Evolutionary conservation across 2,888 invertebrate species (phyloP), one percentile per base, ranked within the genome.

Genomic region (Copidosoma aretas): DNA sequence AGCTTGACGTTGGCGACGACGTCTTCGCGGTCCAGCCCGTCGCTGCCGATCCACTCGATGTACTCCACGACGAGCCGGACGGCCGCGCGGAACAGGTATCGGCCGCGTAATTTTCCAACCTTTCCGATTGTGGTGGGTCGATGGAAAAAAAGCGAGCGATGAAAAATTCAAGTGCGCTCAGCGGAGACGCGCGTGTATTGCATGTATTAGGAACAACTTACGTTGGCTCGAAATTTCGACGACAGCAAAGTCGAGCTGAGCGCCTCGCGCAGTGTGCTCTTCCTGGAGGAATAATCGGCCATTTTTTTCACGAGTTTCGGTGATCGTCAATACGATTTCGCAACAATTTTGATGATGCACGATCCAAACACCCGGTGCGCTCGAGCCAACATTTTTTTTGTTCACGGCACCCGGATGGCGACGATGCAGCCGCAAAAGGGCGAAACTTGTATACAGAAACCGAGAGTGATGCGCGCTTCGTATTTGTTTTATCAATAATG

Each of bases 31-130:
- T 58, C 57, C 21, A 51, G 10, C 0, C 71, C 21, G 19, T 76
- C 75, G 10, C 73, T 75, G 1, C 43, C 67, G 32, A 82, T 74
- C 82, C 82, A 82, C 41, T 77, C 75, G 25, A 74, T 75, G 58
- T 79, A 81, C 67, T 79, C 75, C 4, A 80, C 43, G 19, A 82
- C 77, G 1, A 74, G 73, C 66, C 82, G 76, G 1, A 78, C 74
- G 0, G 70, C 66, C 4, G 81, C 74, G 14, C 79, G 78, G 63
- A 81, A 82, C 25, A 77, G 73, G 70, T 77, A 75, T 66, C 72
- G 75, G 32, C 80, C 80, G 41, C 70, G 78, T n/a, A 82, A 68
- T 69, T 64, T 76, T 74, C 60, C 66, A 60, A 60, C 67, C 72
- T 72, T 32, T 32, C 46, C 46, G 24, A 51, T 51, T 51, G 5